Conservation (phyloP, 1,140 invertebrate genomes). For the Eciton burchellii region DNA sequence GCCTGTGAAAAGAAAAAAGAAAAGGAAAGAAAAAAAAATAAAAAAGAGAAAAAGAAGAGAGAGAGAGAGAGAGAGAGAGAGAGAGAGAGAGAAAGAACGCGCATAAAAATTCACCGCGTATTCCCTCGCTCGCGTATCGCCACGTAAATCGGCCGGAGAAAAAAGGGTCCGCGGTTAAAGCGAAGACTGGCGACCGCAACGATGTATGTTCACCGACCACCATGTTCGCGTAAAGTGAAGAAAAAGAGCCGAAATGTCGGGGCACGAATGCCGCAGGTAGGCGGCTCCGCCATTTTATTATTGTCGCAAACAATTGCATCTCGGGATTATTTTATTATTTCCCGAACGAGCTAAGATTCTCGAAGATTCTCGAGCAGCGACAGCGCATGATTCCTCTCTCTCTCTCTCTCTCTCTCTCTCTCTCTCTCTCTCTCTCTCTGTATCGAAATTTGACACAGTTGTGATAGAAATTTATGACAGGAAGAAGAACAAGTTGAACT, state of each 20-base stretch:
- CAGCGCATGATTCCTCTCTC: background rate
- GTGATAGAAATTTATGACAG: too few species aligned
- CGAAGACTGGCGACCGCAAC: constrained; percentile 47
- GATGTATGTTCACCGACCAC: background rate
- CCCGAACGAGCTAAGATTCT: background rate
- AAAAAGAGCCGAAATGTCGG: background rate
- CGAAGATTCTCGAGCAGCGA: background rate
- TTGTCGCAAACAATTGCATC: background rate
- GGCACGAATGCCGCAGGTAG: constrained; percentile 13
- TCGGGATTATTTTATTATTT: background rate
- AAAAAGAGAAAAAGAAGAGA: too few species aligned
- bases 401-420: background rate
- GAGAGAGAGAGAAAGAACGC: too few species aligned
- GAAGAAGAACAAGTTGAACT: too few species aligned
- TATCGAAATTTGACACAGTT: too few species aligned
- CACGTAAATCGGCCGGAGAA: constrained; percentile 40
- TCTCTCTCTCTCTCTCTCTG: background rate
- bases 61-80: too few species aligned
- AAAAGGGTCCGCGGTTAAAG: constrained; percentile 34
- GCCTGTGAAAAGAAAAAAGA: constrained; percentile 10
- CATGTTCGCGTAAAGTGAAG: background rate
- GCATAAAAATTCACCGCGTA: constrained; percentile 49
- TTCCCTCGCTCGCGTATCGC: constrained; percentile 33
- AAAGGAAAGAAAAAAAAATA: background rate
- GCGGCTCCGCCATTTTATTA: constrained; percentile 6